Base-by-base conservation (phyloP, 2,113 vertebrate species). In the Promerops cafer region DNA sequence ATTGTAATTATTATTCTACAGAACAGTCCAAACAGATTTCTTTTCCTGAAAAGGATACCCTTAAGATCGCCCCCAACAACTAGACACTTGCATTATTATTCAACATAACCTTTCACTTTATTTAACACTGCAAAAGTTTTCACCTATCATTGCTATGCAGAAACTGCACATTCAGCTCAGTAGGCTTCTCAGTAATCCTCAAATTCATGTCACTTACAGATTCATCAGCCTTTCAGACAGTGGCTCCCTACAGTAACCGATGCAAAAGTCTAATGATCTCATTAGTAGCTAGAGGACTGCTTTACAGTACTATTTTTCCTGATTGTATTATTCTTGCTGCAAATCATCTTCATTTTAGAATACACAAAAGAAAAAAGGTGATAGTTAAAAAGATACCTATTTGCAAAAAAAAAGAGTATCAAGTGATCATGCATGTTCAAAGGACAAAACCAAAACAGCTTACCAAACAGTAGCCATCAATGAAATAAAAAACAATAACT, bases 221-320 rank as follows among this genome's bases (percentile, higher is more conserved):
- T 86, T 86, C 79, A 90, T 88, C 75, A 94, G 71, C 54, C 76
- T 83, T 66, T 74, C 75, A 94, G 88, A 78, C 71, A 92, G 37
- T 56, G 60, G 56, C 44, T 93, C 79, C 89, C 85, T 56, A 54
- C 52, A 81, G 75, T 27, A 94, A 90, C 35, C 11, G 3, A 90
- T 27, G 42, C 52, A 91, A 44, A 88, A 94, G 40, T 81, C 87
- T 95, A 88, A 75, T 19, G 79, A 71, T 81, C 66, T 93, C 74
- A 94, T 92, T 83, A 94, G 70, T 33, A 92, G 68, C 27, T 61
- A 80, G 27, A 90, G 40, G 26, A 72, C 33, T 85, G 65, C 30
- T 88, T 77, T 70, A 74, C 27, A 37, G 45, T 49, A 40, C 23
- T 76, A 2, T 63, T 88, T 91, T 63, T 85, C 70, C 78, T 88